Evolutionary conservation across 2,888 invertebrate genomes (phyloP).

Genomic region (Lissocephala sabroskyi): DNA sequence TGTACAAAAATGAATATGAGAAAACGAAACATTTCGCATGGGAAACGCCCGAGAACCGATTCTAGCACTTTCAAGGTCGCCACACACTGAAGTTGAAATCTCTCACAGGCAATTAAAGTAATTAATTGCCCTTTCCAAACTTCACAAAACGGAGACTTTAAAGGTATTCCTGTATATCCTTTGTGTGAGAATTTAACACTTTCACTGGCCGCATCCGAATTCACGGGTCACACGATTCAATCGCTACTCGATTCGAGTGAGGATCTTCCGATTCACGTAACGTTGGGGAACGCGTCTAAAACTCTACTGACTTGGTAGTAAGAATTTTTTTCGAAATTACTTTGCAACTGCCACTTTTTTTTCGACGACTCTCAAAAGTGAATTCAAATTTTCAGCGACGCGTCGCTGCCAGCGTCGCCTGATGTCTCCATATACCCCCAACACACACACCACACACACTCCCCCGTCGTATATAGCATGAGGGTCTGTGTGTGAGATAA

Average conservation of each 20-base stretch:
- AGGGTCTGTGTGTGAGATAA: slow-evolving; percentile 56
- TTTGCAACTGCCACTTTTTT: slow-evolving; percentile 39
- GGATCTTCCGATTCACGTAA: slow-evolving; percentile 41
- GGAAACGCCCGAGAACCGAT: too few relatives aligned
- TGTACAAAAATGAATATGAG: slow-evolving; percentile 3
- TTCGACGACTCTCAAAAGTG: slow-evolving; percentile 42
- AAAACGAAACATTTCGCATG: too few relatives aligned
- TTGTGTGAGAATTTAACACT: background rate
- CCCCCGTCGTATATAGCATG: slow-evolving; percentile 6
- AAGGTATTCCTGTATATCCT: background rate
- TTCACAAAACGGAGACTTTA: background rate
- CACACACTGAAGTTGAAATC: slow-evolving; percentile 19
- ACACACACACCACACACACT: too few relatives aligned
- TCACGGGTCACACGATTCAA: slow-evolving; percentile 11
- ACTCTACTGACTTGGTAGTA: slow-evolving; percentile 65
- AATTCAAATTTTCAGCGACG: slow-evolving; percentile 64
- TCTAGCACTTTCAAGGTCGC: too few relatives aligned
- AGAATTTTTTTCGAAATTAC: slow-evolving; percentile 62
- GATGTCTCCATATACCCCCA: slow-evolving; percentile 29
- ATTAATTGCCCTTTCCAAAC: slow-evolving; percentile 29
- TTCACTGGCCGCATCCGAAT: slow-evolving; percentile 6
- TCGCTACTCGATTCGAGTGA: slow-evolving; percentile 12
- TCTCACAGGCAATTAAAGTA: slow-evolving; percentile 47
- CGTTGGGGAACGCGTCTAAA: slow-evolving; percentile 65
- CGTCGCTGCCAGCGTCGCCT: slow-evolving; percentile 18